Conservation (phyloP, 1,140 invertebrate species). For the Ostrea edulis region DNA sequence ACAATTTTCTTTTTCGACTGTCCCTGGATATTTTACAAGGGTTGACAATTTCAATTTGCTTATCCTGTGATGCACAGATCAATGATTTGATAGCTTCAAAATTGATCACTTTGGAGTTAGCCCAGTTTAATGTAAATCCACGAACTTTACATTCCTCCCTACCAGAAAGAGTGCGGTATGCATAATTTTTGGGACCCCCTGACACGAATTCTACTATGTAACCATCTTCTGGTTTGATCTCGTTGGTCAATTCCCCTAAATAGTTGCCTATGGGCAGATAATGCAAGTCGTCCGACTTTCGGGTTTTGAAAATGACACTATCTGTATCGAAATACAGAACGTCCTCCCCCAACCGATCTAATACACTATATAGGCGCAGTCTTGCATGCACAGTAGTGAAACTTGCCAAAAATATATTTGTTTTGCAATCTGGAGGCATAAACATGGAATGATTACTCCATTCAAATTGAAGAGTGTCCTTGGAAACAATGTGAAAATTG, state of each 20-base stretch:
- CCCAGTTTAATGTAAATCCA: constrained; percentile 53
- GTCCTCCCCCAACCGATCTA: too few species aligned
- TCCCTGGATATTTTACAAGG: constrained; percentile 44
- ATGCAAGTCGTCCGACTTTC: constrained; percentile 16
- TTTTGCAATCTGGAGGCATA: too few species aligned
- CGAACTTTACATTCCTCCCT: constrained; percentile 55
- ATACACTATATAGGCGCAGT: too few species aligned
- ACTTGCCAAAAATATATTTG: too few species aligned
- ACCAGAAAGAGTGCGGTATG: constrained; percentile 49
- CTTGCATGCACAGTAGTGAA: too few species aligned
- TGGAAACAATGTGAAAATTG: too few species aligned
- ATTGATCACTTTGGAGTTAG: constrained; percentile 44
- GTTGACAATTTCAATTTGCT: too few species aligned
- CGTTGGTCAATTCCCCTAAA: neutral
- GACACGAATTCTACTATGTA: too few species aligned
- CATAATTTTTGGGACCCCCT: constrained; percentile 58
- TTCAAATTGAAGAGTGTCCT: too few species aligned
- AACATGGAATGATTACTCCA: too few species aligned
- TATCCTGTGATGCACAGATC: too few species aligned
- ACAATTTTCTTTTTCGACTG: constrained; percentile 47
- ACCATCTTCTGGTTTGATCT: neutral
- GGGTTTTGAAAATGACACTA: constrained; percentile 32
- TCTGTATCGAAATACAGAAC: too few species aligned
- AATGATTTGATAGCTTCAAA: constrained; percentile 3
- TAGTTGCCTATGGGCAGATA: constrained; percentile 22